Evolutionary conservation across 1,140 invertebrate species (phyloP), one percentile per base, ranked within the genome.

Genomic region (Drosophila triauraria): DNA sequence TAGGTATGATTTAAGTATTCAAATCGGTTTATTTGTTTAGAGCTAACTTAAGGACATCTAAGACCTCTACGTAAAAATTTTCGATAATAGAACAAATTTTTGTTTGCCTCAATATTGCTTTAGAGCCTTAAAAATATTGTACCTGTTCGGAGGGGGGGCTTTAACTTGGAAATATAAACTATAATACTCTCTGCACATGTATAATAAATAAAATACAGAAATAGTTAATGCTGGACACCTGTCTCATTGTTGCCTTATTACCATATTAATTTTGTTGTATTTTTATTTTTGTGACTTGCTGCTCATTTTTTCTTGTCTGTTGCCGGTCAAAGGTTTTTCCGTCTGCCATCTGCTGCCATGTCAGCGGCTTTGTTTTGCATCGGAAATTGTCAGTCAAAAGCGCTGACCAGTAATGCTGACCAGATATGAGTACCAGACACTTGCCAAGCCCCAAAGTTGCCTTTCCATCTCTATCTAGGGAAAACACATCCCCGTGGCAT

Each of bases 321-420:
- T 38, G 27, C 30, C 17, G 43, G 50, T 59, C n/a, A 48, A 47
- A 61, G 38, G 61, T 35, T 59, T 60, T 64, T 72, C 5, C 53
- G 25, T 68, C n/a, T 50, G 78, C 78, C 82, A 85, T 62, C 82
- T 85, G 82, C 42, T 78, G 82, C 75, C 64, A 65, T 64, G 75
- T 85, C 82, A 86, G 82, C 77, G 67, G 32, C 78, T 84, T 78
- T 80, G 67, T 65, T 81, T 75, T 72, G 69, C 76, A 75, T 78
- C 32, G 63, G 27, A 74, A 78, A 85, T 86, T 67, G 75, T 68
- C 30, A 75, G 75, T 68, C 30, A 75, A 50, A 82, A 61, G 60
- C 82, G 76, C 64, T 86, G 82, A 85, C 69, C 82, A 78, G 82
- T 71, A 64, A 82, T 53, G 58, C 75, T 63, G 69, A 51, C 82